These are phyloP conservation scores for Malthinus seriepunctatus DNA, from an alignment of 2,888 invertebrate genomes.

Conservation along the genomic window DNA sequence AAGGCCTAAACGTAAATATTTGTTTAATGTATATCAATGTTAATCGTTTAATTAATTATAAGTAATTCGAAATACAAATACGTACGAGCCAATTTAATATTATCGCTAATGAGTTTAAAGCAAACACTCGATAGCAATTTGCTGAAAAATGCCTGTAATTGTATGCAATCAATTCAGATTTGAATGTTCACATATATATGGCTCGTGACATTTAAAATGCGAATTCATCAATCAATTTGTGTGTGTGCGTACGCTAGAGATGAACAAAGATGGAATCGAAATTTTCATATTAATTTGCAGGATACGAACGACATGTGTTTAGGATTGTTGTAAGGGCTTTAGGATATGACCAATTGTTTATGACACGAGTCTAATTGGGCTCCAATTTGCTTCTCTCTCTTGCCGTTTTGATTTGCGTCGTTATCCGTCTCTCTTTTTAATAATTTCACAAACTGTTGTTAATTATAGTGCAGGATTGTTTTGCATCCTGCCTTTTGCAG, in stretches of 20 bases:
- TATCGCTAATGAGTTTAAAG: slow-evolving; percentile 52
- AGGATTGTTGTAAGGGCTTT: slow-evolving; percentile 46
- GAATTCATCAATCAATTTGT: slow-evolving; percentile 30
- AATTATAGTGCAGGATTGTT: slow-evolving; percentile 30
- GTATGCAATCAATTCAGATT: slow-evolving; percentile 46
- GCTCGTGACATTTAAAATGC: slow-evolving; percentile 39
- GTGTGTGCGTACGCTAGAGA: not conserved
- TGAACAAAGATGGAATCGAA: slow-evolving; percentile 16
- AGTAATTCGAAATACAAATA: slow-evolving; percentile 54
- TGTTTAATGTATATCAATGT: slow-evolving; percentile 37
- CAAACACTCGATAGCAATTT: slow-evolving; percentile 45
- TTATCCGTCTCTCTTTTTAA: slow-evolving; percentile 31
- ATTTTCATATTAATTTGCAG: slow-evolving; percentile 22
- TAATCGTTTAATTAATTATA: slow-evolving; percentile 55
- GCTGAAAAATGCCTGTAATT: slow-evolving; percentile 47
- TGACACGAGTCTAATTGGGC: slow-evolving; percentile 52
- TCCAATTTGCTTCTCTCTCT: slow-evolving; percentile 33
- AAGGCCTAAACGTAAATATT: not conserved
- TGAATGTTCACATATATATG: slow-evolving; percentile 39
- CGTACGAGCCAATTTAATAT: slow-evolving; percentile 52
- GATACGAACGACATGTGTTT: slow-evolving; percentile 44
- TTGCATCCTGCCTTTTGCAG: slow-evolving; percentile 14
- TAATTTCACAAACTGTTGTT: slow-evolving; percentile 42
- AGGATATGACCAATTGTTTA: slow-evolving; percentile 53
- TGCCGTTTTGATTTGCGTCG: slow-evolving; percentile 15